Percentiles rank a stretch among this genome's conserved stretches.
These are phyloP conservation scores for Clusia tigrina DNA, from an alignment of 2,888 invertebrate species.

Conservation along the genomic window DNA sequence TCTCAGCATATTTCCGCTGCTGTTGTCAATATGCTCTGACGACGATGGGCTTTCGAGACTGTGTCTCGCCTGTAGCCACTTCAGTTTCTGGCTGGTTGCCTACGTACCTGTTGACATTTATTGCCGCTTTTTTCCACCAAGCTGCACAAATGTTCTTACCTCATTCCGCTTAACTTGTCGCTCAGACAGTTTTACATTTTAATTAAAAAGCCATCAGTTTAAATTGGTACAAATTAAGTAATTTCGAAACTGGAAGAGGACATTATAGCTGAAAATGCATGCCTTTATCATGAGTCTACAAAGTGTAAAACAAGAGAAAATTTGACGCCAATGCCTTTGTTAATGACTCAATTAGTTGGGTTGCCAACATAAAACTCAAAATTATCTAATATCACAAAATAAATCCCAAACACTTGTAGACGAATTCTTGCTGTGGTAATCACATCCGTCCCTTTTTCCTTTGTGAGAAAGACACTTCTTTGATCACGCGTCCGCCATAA, in stretches of 20 bases:
- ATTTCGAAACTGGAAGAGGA: background rate
- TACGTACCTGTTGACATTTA: too few relatives aligned
- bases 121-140: too few relatives aligned
- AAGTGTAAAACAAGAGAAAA: too few relatives aligned
- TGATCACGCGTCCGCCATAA: slow-evolving; percentile 11
- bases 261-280: background rate
- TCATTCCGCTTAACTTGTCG: too few relatives aligned
- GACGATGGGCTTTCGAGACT: too few relatives aligned
- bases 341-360: slow-evolving; percentile 4
- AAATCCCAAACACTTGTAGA: background rate
- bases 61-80: too few relatives aligned
- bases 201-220: background rate
- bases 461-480: slow-evolving; percentile 3
- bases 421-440: background rate
- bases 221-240: background rate
- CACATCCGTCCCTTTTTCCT: slow-evolving; percentile 1
- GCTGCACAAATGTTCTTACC: too few relatives aligned
- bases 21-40: too few relatives aligned
- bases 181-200: background rate
- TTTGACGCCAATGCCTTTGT: too few relatives aligned
- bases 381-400: too few relatives aligned
- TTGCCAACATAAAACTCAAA: background rate
- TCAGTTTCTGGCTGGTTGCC: too few relatives aligned
- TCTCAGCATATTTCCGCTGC: too few relatives aligned
- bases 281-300: background rate